A percentile compares a stretch with the other conserved stretches of the same genome.
Evolutionary conservation across 2,888 invertebrate genomes (phyloP).

Genomic region (Drosophila neonasuta): DNA sequence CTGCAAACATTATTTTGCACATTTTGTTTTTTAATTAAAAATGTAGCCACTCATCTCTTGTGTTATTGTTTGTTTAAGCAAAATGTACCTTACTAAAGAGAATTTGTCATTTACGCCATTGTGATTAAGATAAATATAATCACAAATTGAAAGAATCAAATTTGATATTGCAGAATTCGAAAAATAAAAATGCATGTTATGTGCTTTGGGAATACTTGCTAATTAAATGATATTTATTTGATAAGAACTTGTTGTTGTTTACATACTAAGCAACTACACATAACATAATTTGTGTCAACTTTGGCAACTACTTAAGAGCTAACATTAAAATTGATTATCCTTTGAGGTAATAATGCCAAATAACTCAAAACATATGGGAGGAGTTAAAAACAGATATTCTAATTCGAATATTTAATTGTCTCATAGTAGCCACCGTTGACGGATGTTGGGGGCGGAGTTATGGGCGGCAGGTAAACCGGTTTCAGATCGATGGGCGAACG

Average conservation of each 20-base stretch:
- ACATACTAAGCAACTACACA: constrained; percentile 52
- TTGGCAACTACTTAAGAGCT: constrained; percentile 60
- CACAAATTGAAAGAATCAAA: no score
- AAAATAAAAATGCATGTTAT: constrained; percentile 23
- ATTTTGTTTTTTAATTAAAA: no score
- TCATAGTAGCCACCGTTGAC: constrained; percentile 74
- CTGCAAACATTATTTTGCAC: no score
- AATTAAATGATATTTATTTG: constrained; percentile 37
- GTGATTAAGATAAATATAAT: no score
- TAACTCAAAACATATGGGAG: constrained; percentile 16
- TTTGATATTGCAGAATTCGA: not conserved
- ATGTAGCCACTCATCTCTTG: no score
- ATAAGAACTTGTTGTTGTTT: constrained; percentile 29
- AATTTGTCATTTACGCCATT: no score
- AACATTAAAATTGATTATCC: constrained; percentile 59
- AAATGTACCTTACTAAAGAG: no score
- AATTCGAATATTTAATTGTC: constrained; percentile 78
- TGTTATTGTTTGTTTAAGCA: no score
- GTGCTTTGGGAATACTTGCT: constrained; percentile 29
- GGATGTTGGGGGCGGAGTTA: constrained; percentile 75
- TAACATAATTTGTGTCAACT: constrained; percentile 13
- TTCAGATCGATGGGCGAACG: constrained; percentile 79
- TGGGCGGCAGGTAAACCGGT: constrained; percentile 78
- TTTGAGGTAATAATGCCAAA: constrained; percentile 69
- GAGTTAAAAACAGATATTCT: constrained; percentile 18